A percentile compares a stretch with the other conserved stretches of the same genome.
phyloP scores from a whole-genome alignment of 1,140 invertebrate species.

The Lordiphosa collinella region DNA sequence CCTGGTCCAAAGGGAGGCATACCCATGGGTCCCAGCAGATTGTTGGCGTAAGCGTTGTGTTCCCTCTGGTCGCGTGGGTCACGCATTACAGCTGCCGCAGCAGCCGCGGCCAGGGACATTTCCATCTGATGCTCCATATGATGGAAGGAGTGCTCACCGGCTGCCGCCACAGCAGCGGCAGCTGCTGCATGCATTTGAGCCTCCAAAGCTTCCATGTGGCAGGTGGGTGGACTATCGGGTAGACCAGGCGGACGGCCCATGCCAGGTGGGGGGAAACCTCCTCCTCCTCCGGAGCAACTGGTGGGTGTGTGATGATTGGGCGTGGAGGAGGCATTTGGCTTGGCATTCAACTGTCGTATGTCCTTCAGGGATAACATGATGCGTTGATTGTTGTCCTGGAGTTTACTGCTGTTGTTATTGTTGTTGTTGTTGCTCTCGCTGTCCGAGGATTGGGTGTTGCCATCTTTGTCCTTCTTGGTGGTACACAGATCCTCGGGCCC shows the following conservation, averaged over 20 bases:
- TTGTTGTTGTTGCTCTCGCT: constrained; percentile 48
- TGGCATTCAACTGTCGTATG: constrained; percentile 74
- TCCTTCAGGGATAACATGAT: constrained; percentile 78
- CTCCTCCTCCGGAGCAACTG: constrained; percentile 22
- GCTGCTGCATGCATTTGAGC: constrained; percentile 77
- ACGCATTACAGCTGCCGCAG: constrained; percentile 67
- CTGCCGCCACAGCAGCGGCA: constrained; percentile 60
- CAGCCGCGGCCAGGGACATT: constrained; percentile 72
- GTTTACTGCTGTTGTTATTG: constrained; percentile 68
- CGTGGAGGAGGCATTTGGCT: constrained; percentile 54
- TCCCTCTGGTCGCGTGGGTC: constrained; percentile 51
- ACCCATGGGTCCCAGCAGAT: constrained; percentile 80
- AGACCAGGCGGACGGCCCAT: constrained; percentile 46
- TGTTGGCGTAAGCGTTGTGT: constrained; percentile 78
- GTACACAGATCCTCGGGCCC: constrained; percentile 81
- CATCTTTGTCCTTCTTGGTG: constrained; percentile 77
- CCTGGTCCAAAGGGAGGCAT: constrained; percentile 68
- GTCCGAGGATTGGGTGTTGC: constrained; percentile 31
- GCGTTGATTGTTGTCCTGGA: constrained; percentile 78
- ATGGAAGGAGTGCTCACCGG: constrained; percentile 71
- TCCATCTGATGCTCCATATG: constrained; percentile 79
- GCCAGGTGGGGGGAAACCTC: constrained; percentile 52
- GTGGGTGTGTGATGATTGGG: constrained; percentile 56
- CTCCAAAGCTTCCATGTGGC: constrained; percentile 71
- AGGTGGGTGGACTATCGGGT: constrained; percentile 55